Evolutionary conservation across 2,797 vertebrate genomes (phyloP).

Genomic region (Tauraco hartlaubi): DNA sequence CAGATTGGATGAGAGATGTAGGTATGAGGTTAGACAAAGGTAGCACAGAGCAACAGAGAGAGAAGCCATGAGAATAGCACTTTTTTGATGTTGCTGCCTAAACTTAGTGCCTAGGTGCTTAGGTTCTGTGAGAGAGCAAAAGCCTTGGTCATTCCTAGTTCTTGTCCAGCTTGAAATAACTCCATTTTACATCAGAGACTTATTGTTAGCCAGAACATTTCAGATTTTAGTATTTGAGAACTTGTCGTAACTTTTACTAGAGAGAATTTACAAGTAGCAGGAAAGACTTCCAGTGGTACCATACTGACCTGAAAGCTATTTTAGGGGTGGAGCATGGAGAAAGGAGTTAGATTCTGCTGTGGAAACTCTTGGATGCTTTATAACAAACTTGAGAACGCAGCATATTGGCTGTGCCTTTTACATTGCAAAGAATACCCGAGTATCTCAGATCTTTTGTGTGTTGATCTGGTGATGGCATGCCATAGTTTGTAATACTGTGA

Average conservation of each 20-base stretch:
- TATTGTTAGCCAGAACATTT: not conserved
- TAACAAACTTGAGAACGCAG: not conserved
- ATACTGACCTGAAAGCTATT: not conserved
- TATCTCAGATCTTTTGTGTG: not conserved
- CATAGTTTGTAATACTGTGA: fast-evolving
- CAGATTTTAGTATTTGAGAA: not conserved
- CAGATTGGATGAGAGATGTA: not conserved
- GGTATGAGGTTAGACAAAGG: not conserved
- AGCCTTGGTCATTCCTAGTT: not conserved
- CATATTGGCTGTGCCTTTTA: not conserved
- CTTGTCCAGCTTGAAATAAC: not conserved
- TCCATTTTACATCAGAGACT: not conserved
- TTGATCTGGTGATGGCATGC: not conserved
- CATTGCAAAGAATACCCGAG: not conserved
- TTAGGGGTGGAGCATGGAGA: not conserved
- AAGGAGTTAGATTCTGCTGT: not conserved
- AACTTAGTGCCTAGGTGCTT: not conserved
- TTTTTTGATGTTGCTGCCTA: not conserved
- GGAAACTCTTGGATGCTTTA: not conserved
- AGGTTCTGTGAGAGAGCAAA: not conserved
- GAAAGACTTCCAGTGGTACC: not conserved
- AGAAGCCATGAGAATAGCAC: not conserved
- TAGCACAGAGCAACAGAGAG: not conserved
- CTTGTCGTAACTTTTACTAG: not conserved
- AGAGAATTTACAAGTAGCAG: not conserved